Evolutionary conservation across 92 coral and sea anemone genomes (phyloP), one percentile per base, ranked within the genome.

Genomic region (Diadumene lineata): DNA sequence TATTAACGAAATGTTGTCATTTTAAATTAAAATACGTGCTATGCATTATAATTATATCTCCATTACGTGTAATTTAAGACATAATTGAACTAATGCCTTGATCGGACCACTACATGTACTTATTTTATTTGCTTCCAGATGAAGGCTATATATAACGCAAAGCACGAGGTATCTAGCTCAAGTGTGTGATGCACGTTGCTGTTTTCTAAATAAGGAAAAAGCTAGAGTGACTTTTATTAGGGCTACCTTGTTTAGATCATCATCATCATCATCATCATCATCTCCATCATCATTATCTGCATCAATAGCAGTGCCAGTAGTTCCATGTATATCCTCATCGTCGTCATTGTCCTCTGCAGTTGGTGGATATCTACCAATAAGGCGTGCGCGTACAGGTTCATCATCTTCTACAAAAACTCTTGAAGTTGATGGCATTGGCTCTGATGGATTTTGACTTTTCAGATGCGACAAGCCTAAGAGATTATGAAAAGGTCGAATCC

Each of bases 341-440:
- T 77, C 30, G 11, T 24, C 72, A n/a, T 56, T 78, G 65, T 50
- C 62, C 53, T 68, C 81, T 16, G 44, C 73, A 11, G 6, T 29
- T 13, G 9, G 51, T 9, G 17, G 9, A 17, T 9, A 44, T 9
- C 51, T 44, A 44, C 10, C 51, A 8, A 17, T 17, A 44, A 17
- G 51, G 17, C 9, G 10, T 44, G 51, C 17, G 9, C 51, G 9
- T 44, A 9, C 51, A 8, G 51, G 51, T 44, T 44, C 51, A 44
- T 8, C 51, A 44, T 44, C 17, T 44, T 44, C 51, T 44, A 8
- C 17, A 44, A 17, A 44, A n/a, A n/a, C n/a, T n/a, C n/a, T n/a
- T n/a, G n/a, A n/a, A n/a, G n/a, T n/a, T n/a, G n/a, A n/a, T n/a
- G n/a, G n/a, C n/a, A n/a, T n/a, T n/a, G n/a, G n/a, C n/a, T n/a